Evolutionary conservation across 2,113 vertebrate genomes (phyloP).

Genomic region (Proterorhinus semilunaris): DNA sequence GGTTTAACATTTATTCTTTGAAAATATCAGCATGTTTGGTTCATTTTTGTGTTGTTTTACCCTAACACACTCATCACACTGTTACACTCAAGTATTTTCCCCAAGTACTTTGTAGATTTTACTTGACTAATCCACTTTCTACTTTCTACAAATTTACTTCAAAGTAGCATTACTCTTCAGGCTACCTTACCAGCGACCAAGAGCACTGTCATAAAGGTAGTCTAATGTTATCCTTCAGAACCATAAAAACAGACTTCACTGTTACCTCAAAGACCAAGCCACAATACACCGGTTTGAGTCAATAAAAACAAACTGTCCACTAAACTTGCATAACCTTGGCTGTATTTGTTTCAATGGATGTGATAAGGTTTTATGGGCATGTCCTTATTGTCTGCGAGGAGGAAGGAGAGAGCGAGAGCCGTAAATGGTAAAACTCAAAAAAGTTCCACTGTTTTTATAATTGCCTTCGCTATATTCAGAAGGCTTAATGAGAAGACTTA

Average conservation of each 20-base stretch:
- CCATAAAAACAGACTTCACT: slow-evolving; percentile 13
- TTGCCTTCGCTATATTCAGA: too few species aligned
- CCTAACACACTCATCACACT: too few species aligned
- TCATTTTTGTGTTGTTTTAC: too few species aligned
- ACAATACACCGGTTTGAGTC: slow-evolving; percentile 9
- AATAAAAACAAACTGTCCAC: slow-evolving; percentile 43
- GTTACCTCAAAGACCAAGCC: not conserved
- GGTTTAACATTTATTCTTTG: too few species aligned
- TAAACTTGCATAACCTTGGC: slow-evolving; percentile 22
- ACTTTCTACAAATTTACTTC: too few species aligned
- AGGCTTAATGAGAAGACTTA: too few species aligned
- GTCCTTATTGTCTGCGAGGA: slow-evolving; percentile 10
- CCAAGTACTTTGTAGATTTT: too few species aligned
- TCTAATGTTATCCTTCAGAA: not conserved
- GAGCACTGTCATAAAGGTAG: not conserved
- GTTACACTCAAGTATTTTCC: too few species aligned
- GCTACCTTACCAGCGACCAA: too few species aligned
- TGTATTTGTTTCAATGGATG: slow-evolving; percentile 1
- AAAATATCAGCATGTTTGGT: too few species aligned
- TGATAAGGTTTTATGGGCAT: slow-evolving; percentile 55
- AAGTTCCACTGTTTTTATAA: slow-evolving; percentile 28
- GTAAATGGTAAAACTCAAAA: slow-evolving; percentile 19
- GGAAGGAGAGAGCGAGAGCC: not conserved
- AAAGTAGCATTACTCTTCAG: too few species aligned
- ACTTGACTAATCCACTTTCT: too few species aligned